Percentiles rank a stretch among this genome's conserved stretches.
Conservation (phyloP, 2,888 invertebrate genomes). For the Lumbricus terrestris region DNA sequence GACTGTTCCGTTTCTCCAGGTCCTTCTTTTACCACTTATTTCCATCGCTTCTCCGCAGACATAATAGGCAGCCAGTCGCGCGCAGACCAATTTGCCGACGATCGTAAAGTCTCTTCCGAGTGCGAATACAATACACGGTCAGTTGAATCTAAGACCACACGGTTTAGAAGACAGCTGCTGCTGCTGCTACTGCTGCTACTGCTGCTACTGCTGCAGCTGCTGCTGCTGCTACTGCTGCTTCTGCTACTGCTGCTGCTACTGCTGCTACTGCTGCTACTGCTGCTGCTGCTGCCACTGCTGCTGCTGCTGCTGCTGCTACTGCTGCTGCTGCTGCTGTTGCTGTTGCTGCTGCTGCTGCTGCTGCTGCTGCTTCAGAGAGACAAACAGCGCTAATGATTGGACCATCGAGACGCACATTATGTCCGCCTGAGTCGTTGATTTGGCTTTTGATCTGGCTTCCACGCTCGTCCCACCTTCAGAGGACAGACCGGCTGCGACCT, state of each 20-base stretch:
- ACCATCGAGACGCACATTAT: neutral
- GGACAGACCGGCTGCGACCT: neutral
- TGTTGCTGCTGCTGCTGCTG: no score
- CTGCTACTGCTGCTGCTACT: no score
- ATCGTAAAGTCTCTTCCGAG: neutral
- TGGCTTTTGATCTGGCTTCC: neutral
- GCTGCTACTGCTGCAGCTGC: no score
- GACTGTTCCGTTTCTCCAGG: neutral
- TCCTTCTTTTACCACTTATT: conserved; percentile 3
- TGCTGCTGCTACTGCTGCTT: no score
- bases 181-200: no score
- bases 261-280: no score
- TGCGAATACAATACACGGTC: neutral
- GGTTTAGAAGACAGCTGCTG: no score
- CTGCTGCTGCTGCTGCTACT: no score
- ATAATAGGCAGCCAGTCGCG: no score
- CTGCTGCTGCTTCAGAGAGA: no score
- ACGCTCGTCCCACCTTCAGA: neutral
- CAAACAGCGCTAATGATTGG: neutral
- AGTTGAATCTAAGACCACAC: neutral
- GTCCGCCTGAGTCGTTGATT: neutral
- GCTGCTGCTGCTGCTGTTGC: no score
- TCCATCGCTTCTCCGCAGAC: neutral
- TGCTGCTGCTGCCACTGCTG: no score
- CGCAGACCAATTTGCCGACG: neutral